Percentiles rank a stretch among this genome's conserved stretches.
These are phyloP conservation scores for Amphiprion ocellaris DNA, from an alignment of 2,113 vertebrate genomes.

Conservation along the genomic window DNA sequence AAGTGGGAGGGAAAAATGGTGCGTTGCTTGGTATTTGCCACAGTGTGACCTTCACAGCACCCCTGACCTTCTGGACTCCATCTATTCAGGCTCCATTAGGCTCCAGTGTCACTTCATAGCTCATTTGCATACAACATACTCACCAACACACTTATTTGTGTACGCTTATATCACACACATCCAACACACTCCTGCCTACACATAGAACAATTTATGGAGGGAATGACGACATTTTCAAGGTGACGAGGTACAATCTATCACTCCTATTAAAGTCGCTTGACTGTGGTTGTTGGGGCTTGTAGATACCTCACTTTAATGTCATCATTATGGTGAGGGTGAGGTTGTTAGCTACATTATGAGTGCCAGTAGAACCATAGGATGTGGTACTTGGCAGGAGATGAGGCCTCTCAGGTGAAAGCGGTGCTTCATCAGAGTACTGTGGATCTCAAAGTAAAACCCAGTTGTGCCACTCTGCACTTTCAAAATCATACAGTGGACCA, in stretches of 20 bases:
- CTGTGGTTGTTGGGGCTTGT: conserved; percentile 19
- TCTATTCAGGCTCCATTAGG: conserved; percentile 41
- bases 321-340: conserved; percentile 45
- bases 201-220: conserved; percentile 28
- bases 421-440: conserved; percentile 9
- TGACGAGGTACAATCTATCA: conserved; percentile 25
- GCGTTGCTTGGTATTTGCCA: conserved; percentile 27
- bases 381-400: conserved; percentile 27
- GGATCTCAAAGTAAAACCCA: neutral
- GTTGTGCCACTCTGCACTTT: neutral
- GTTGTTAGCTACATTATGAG: conserved; percentile 40
- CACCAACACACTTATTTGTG: neutral
- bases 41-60: conserved; percentile 50
- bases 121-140: conserved; percentile 31
- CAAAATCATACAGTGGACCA: neutral
- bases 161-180: neutral
- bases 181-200: neutral
- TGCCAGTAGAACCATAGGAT: neutral
- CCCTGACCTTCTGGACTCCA: conserved; percentile 32
- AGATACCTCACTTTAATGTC: conserved; percentile 54
- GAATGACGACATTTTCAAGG: conserved; percentile 39
- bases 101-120: conserved; percentile 25
- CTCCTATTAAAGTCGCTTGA: conserved; percentile 33
- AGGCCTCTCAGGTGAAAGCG: conserved; percentile 22
- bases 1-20: conserved; percentile 5